phyloP scores from a whole-genome alignment of 2,113 vertebrate species.

The Proteles cristata region DNA sequence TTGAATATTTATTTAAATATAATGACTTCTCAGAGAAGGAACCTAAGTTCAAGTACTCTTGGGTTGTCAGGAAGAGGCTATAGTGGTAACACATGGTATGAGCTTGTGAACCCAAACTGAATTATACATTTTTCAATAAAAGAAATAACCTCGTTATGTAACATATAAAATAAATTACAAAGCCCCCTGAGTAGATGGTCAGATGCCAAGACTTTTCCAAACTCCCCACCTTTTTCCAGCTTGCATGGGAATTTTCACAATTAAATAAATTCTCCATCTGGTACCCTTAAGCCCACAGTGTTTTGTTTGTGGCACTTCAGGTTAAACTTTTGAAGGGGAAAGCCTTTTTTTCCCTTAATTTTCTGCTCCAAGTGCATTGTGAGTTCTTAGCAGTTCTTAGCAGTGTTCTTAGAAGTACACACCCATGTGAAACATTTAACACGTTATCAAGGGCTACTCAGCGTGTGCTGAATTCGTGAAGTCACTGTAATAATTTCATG shows the following conservation, averaged over 20 bases:
- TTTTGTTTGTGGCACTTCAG: background rate
- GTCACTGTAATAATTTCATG: background rate
- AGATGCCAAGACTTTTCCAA: background rate
- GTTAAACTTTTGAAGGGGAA: background rate
- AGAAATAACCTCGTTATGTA: background rate
- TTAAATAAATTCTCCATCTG: background rate
- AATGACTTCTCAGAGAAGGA: background rate
- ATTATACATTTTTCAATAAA: background rate
- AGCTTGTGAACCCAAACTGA: background rate
- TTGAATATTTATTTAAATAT: conserved; percentile 2
- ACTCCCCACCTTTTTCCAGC: background rate
- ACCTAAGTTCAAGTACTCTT: background rate
- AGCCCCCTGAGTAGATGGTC: background rate
- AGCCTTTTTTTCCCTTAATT: background rate
- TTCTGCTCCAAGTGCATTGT: background rate
- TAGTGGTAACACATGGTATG: background rate
- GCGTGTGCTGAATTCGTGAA: background rate
- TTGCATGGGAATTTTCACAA: background rate
- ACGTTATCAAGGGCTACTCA: background rate
- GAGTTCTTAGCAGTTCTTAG: background rate
- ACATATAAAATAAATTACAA: background rate
- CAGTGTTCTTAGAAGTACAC: background rate
- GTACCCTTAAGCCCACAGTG: background rate
- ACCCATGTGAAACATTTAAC: background rate
- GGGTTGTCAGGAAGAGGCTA: background rate